Evolutionary conservation across 2,888 invertebrate genomes (phyloP).

Genomic region (Griposia aprilina): DNA sequence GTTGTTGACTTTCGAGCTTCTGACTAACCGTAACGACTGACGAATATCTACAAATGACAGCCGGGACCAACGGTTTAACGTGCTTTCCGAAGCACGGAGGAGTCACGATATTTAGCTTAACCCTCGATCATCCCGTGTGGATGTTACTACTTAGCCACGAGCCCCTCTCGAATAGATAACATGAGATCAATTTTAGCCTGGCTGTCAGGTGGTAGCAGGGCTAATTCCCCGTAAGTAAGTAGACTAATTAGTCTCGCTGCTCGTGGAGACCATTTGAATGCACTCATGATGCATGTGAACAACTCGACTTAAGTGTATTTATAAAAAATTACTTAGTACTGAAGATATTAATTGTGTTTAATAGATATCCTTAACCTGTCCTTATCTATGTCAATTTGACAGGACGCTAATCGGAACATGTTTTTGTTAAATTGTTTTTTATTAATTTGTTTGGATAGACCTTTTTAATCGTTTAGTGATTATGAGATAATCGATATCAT

Average conservation of each 20-base stretch:
- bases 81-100: neutral
- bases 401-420: slow-evolving; percentile 22
- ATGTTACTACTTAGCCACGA: too few relatives aligned
- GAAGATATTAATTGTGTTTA: slow-evolving; percentile 22
- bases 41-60: neutral
- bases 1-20: neutral
- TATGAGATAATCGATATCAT: neutral
- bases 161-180: too few relatives aligned
- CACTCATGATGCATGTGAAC: neutral
- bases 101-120: neutral
- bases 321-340: slow-evolving; percentile 10
- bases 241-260: neutral
- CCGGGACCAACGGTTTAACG: neutral
- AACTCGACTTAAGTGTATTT: slow-evolving; percentile 2
- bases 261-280: slow-evolving; percentile 1
- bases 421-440: slow-evolving; percentile 32
- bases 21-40: neutral
- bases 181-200: neutral
- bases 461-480: slow-evolving; percentile 32
- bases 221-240: neutral
- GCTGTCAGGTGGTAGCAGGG: neutral
- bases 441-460: slow-evolving; percentile 38
- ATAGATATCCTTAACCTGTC: slow-evolving; percentile 19
- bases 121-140: neutral
- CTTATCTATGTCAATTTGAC: slow-evolving; percentile 29